A percentile compares a stretch with the other conserved stretches of the same genome.
phyloP scores from a whole-genome alignment of 2,888 invertebrate species.

The Allolobophora icterica region DNA sequence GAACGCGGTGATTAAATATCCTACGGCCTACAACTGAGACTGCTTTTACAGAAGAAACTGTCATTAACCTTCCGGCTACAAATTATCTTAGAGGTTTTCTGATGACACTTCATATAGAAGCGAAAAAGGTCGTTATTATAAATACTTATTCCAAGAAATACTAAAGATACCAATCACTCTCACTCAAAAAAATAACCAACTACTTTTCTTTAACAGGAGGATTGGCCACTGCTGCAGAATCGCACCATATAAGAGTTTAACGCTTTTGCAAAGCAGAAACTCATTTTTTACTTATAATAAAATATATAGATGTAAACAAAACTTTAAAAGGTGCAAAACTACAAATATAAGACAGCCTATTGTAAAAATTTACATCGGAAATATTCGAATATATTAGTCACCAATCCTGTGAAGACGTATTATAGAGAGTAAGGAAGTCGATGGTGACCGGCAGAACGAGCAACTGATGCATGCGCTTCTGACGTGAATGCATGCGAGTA shows the following conservation, averaged over 20 bases:
- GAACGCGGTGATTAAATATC: slow-evolving; percentile 1
- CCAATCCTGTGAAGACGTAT: neutral
- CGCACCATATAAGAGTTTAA: too few species aligned
- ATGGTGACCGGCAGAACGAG: neutral
- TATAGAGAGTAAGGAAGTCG: neutral
- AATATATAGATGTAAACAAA: neutral
- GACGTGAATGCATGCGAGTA: neutral
- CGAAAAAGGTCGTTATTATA: neutral
- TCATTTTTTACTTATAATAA: neutral
- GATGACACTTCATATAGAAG: neutral
- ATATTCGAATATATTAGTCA: neutral
- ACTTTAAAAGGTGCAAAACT: neutral
- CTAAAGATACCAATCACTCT: neutral
- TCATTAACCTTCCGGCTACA: neutral
- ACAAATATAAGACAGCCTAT: neutral
- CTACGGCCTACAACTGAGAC: neutral
- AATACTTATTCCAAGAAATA: neutral
- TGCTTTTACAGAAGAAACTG: neutral
- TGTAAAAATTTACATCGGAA: neutral
- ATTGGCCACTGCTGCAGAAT: neutral
- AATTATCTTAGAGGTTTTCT: neutral
- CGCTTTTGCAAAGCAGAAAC: neutral
- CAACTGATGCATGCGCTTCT: neutral
- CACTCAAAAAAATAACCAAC: neutral
- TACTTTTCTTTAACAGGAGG: neutral